phyloP scores from a whole-genome alignment of 2,797 vertebrate genomes.

The Pseudochromis fuscus region DNA sequence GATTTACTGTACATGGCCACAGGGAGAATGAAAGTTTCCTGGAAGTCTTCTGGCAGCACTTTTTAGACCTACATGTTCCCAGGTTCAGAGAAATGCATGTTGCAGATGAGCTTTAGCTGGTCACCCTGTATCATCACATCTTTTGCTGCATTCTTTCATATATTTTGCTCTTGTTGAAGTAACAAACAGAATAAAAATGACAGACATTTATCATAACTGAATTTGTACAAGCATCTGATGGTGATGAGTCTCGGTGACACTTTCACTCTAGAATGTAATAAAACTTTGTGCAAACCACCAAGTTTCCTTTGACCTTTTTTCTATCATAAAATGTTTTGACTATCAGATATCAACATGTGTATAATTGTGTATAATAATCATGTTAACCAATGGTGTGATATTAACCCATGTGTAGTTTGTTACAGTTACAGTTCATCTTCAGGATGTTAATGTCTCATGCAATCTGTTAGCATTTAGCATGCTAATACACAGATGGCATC shows the following conservation, averaged over 20 bases:
- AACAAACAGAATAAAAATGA: not conserved
- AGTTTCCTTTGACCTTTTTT: not conserved
- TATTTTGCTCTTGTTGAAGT: not conserved
- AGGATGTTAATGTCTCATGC: too few relatives aligned
- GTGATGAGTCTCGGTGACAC: not conserved
- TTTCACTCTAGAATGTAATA: not conserved
- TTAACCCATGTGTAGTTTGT: too few relatives aligned
- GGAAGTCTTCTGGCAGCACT: too few relatives aligned
- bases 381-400: too few relatives aligned
- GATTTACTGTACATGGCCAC: not conserved
- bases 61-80: not conserved
- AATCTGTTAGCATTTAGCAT: too few relatives aligned
- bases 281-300: not conserved
- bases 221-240: not conserved
- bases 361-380: too few relatives aligned
- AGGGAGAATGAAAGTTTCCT: not conserved
- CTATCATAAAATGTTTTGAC: not conserved
- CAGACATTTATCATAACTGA: not conserved
- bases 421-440: too few relatives aligned
- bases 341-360: too few relatives aligned
- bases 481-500: too few relatives aligned
- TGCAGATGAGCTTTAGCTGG: not conserved
- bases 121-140: not conserved
- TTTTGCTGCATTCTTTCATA: not conserved
- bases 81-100: not conserved